Base-by-base conservation (phyloP, 2,888 invertebrate genomes). In the Crepidodera aurea region DNA sequence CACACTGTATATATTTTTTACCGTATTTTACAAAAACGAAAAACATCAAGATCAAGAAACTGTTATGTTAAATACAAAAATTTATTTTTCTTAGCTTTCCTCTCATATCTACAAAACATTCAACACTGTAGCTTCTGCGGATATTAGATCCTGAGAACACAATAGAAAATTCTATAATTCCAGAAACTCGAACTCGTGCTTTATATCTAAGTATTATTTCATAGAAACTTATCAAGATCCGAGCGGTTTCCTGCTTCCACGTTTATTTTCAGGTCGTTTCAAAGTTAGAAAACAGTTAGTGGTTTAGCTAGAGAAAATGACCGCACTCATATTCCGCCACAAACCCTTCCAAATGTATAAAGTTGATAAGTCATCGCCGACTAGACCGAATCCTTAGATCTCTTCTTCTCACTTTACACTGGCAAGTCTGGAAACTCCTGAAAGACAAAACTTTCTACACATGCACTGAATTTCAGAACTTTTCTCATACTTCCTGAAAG, bases 361-460 rank as follows among this genome's bases (percentile, higher is more conserved):
- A 48, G 48, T 48, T 48, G 48, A 48, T 48, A 48, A 48, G 48
- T 48, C 48, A 48, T 48, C 48, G n/a, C 29, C 16, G 27, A 15
- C 27, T 27, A 48, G 48, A 48, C 48, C 7, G 48, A 48, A 48
- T 48, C 48, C 48, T 27, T 27, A 48, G 48, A 48, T 48, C 48
- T 48, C 48, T 48, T 64, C 50, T 37, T 61, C 51, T 53, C 27
- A 58, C 55, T 37, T 55, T 55, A 32, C 48, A 18, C 50, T 39
- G 37, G 16, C 18, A 57, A 61, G 54, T 44, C 51, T 54, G 56
- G 59, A 65, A 68, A 66, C 64, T 69, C 65, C 56, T 63, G 58
- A 69, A 64, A 71, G 67, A 71, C 68, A 66, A 71, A 71, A 72
- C 64, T 72, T 71, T 66, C 66, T 62, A 69, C 70, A 71, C 70